Base-by-base conservation (phyloP, 2,888 invertebrate genomes). In the Leucoptera coffeella region DNA sequence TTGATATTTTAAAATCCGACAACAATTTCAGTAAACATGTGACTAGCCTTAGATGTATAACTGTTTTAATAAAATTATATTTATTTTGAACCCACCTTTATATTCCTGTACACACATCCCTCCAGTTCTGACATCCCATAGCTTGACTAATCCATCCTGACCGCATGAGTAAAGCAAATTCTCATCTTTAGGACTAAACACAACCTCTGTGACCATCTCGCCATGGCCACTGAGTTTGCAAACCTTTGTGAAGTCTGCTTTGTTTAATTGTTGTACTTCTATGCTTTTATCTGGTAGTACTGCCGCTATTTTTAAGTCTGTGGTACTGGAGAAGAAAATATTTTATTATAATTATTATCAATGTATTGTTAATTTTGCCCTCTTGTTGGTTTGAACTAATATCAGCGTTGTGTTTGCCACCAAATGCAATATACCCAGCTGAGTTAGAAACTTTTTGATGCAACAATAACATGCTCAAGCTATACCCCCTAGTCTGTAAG, bases 61-160 rank as follows among this genome's bases (percentile, higher is more conserved):
- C n/a, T n/a, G n/a, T n/a, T n/a, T n/a, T n/a, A n/a, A n/a, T n/a
- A n/a, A n/a, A n/a, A n/a, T n/a, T n/a, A n/a, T n/a, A n/a, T n/a
- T n/a, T n/a, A n/a, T n/a, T n/a, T n/a, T n/a, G 24, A 10, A 26
- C 21, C 12, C 31, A 60, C 64, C 56, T 50, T 51, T 56, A 35
- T 54, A 58, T 30, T 62, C 55, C 30, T 53, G 56, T 2, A 48
- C 55, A 42, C 53, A 56, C 25, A 32, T 41, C 1, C 56, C 69
- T 29, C 73, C 62, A 1, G 59, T 53, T 40, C 84, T 54, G 2
- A 77, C 57, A 46, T 85, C 84, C 74, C 78, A 82, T 26, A 78
- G 43, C 38, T 72, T 75, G 15, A 83, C 55, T 12, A 47, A 36
- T 1, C 80, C 79, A 44, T 79, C 74, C 22, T 54, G 50, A 1